A percentile compares a stretch with the other conserved stretches of the same genome.
phyloP scores from a whole-genome alignment of 1,140 invertebrate species.

The Saxidomus purpurata region DNA sequence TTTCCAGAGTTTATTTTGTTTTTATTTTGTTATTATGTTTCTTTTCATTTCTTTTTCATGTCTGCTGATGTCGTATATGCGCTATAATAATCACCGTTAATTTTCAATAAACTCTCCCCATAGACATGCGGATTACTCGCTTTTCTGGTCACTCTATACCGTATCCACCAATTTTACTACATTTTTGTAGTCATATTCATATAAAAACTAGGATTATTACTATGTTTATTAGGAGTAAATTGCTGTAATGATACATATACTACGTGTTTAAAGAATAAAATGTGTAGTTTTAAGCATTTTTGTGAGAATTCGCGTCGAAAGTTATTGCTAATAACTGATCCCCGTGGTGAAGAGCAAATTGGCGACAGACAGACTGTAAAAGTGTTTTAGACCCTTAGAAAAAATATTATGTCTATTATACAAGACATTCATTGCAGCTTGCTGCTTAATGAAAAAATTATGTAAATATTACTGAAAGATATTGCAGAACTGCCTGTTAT shows the following conservation, averaged over 20 bases:
- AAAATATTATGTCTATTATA: neutral
- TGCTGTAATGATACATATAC: conserved; percentile 45
- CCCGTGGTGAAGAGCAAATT: conserved; percentile 15
- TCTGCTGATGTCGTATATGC: conserved; percentile 30
- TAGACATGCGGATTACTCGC: conserved; percentile 15
- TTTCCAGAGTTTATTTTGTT: conserved; percentile 37
- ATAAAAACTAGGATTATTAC: conserved; percentile 49
- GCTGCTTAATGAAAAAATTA: neutral
- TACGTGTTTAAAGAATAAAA: conserved; percentile 46
- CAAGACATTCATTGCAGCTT: conserved; percentile 26
- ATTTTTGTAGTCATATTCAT: conserved; percentile 45
- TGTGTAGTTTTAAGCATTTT: conserved; percentile 29
- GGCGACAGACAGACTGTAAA: conserved; percentile 25
- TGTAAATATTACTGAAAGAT: neutral
- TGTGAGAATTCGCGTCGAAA: conserved; percentile 23
- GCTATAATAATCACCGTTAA: conserved; percentile 67
- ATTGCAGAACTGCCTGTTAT: neutral
- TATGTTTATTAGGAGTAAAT: conserved; percentile 47
- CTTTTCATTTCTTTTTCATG: conserved; percentile 62
- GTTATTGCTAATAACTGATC: conserved; percentile 45
- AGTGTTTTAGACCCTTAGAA: neutral
- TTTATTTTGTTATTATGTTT: conserved; percentile 63
- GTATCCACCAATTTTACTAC: conserved; percentile 18
- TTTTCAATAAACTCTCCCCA: conserved; percentile 62
- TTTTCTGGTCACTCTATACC: conserved; percentile 42